Base-by-base conservation (phyloP, 2,113 vertebrate species). In the Scatophagus argus region DNA sequence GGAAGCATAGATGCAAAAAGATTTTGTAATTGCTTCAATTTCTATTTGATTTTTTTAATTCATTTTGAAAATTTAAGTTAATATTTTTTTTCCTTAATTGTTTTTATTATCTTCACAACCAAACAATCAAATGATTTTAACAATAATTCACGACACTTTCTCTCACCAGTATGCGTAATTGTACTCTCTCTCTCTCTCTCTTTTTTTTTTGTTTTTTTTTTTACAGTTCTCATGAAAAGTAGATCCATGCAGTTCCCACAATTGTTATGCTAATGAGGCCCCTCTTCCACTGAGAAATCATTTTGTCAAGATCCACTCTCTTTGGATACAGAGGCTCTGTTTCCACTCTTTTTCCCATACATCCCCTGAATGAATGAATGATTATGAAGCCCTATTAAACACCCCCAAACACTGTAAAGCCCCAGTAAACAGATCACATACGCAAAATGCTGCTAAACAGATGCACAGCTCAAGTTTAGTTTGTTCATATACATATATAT, bases 191-290 rank as follows among this genome's bases (percentile, higher is more conserved):
- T 72, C 32, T 49, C 44, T 44, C 29, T 41, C 39, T 43, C 61
- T 47, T 25, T 51, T 5, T 75, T 38, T 58, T 17, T 63, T 51
- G 51, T 81, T 56, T 75, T 70, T 74, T 76, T 92, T 88, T 87
- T 80, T 91, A 90, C 89, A 87, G 86, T 85, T 82, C 82, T 82
- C 73, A 90, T 89, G 90, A 86, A 93, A 94, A 93, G 91, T 90
- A 91, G 91, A 92, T 90, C 88, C 85, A 90, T 91, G 91, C 85
- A 88, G 92, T 94, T 94, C 94, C 93, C 94, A 94, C 91, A 90
- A 95, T 95, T 95, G 92, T 95, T 88, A 95, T 94, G 95, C 92
- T 90, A 95, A 95, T 95, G 88, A 85, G 83, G 63, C 91, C 91
- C 91, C 88, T 93, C 87, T 92, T 92, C 85, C 90, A 94, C 93